Percentiles rank a stretch among this genome's conserved stretches.
These are phyloP conservation scores for Solea senegalensis DNA, from an alignment of 2,113 vertebrate species.

Conservation along the genomic window DNA sequence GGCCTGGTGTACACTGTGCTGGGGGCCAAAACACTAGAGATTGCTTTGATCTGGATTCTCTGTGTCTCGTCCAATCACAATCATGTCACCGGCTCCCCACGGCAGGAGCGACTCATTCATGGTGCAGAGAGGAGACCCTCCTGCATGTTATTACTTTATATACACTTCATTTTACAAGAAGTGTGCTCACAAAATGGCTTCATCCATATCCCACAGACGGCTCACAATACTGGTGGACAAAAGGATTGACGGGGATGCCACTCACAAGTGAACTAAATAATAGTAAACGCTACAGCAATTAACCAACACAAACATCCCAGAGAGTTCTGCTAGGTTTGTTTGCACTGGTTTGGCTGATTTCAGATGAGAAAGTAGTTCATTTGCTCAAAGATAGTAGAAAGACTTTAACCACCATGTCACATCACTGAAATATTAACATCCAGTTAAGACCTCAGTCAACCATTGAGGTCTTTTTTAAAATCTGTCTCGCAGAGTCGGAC, in stretches of 20 bases:
- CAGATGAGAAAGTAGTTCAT: not conserved
- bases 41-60: constrained; percentile 87
- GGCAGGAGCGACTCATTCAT: constrained; percentile 81
- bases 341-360: constrained; percentile 6
- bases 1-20: constrained; percentile 78
- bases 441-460: constrained; percentile 22
- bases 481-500: too few species aligned
- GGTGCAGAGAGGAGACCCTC: constrained; percentile 76
- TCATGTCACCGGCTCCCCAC: constrained; percentile 83
- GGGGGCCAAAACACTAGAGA: constrained; percentile 86
- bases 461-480: too few species aligned
- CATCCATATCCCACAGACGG: constrained; percentile 55
- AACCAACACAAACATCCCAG: not conserved
- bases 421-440: constrained; percentile 27
- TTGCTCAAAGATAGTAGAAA: too few species aligned
- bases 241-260: constrained; percentile 23
- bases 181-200: constrained; percentile 76
- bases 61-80: constrained; percentile 86
- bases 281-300: not conserved
- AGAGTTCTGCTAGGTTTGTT: not conserved
- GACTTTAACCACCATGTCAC: not conserved
- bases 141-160: constrained; percentile 77
- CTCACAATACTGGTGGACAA: constrained; percentile 41
- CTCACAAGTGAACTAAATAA: not conserved
- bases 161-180: constrained; percentile 74